Evolutionary conservation across 2,797 vertebrate genomes (phyloP).

Genomic region (Helarctos malayanus): DNA sequence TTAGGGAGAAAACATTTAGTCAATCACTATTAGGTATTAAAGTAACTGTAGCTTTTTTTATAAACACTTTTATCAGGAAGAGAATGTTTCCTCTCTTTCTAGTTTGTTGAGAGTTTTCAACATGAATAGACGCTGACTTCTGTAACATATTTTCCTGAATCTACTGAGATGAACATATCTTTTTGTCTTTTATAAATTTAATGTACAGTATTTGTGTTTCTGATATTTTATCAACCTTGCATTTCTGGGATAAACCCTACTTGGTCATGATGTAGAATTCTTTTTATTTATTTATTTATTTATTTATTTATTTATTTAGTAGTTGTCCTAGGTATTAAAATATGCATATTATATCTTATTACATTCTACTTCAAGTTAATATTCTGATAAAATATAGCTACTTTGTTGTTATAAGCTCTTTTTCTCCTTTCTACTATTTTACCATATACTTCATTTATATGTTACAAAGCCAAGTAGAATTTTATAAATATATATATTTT

Average conservation of each 20-base stretch:
- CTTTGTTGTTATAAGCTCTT: neutral
- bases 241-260: neutral
- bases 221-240: neutral
- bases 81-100: neutral
- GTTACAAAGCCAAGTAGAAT: neutral
- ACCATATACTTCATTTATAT: neutral
- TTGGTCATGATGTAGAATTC: neutral
- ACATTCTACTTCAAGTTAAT: neutral
- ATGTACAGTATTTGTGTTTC: neutral
- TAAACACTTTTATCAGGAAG: neutral
- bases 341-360: neutral
- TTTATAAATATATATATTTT: neutral
- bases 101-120: neutral
- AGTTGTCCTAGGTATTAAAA: neutral
- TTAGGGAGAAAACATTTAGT: neutral
- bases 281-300: neutral
- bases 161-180: neutral
- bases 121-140: neutral
- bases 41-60: neutral
- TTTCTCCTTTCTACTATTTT: neutral
- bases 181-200: neutral
- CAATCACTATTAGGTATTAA: neutral
- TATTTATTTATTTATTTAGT: too few species aligned
- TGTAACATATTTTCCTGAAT: neutral
- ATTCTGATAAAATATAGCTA: neutral